Base-by-base conservation (phyloP, 2,797 vertebrate species). In the Oreonectes daqikongensis region DNA sequence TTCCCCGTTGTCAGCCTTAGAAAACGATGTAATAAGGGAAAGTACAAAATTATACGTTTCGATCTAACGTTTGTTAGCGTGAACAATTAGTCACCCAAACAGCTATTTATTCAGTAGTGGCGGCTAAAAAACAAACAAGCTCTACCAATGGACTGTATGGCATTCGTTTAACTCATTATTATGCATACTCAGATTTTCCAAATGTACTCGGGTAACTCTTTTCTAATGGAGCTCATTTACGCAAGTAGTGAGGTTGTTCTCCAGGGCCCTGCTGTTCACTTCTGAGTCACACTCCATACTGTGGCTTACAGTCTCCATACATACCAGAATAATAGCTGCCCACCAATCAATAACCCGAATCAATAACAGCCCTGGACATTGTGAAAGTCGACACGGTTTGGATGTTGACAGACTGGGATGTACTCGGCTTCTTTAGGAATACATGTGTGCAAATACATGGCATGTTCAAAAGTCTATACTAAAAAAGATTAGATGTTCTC, bases 101-200 rank as follows among this genome's bases (percentile, higher is more conserved):
- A 81, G 82, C 84, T 73, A 80, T 75, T 63, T 79, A 73, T 84
- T 88, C 86, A 79, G 80, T 0, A 44, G 50, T 15, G 12, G 38
- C 38, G 14, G 12, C 2, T 44, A 17, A 44, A 42, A 12, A 15
- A 69, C 38, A 32, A 79, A 42, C 53, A 70, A 61, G 44, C 50
- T 83, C 88, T 87, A 80, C 70, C 85, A 88, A 87, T 88, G 81
- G 83, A 79, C 72, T 79, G 28, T 9, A 22, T 48, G 79, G 80
- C 77, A 83, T 90, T 90, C 85, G 77, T 87, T 86, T 80, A 80
- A 80, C 75, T 85, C 85, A 86, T 87, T 85, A 79, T 70, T 57
- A 52, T 32, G 64, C 40, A 75, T 69, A 71, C 73, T 84, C 81
- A 70, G 65, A 69, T 79, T 57, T 64, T 24, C 65, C 26, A 70